phyloP scores from a whole-genome alignment of 2,113 vertebrate species.

The Neodontobutis hainanensis region DNA sequence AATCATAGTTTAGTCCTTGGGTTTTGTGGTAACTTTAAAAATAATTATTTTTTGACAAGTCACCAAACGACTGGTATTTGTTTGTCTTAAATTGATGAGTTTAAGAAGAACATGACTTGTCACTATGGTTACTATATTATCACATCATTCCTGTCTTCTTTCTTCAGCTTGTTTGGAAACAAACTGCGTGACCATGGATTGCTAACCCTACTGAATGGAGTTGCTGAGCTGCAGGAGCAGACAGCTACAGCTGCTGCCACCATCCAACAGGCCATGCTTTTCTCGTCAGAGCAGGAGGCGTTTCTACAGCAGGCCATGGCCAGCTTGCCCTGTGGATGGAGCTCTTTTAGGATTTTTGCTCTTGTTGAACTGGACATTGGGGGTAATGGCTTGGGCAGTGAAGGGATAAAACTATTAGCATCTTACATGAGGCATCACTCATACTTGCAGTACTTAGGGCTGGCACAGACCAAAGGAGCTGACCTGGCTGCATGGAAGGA shows the following conservation, averaged over 20 bases:
- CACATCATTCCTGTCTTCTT: neutral
- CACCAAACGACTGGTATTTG: too few species aligned
- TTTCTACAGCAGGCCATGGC: slow-evolving; percentile 25
- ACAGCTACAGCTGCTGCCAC: slow-evolving; percentile 32
- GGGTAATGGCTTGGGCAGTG: slow-evolving; percentile 74
- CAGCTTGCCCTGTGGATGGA: slow-evolving; percentile 33
- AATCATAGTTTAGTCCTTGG: too few species aligned
- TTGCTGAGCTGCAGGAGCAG: slow-evolving; percentile 75
- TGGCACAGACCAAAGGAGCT: slow-evolving; percentile 71
- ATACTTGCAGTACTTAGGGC: slow-evolving; percentile 75
- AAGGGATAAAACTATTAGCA: slow-evolving; percentile 74
- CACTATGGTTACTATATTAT: slow-evolving; percentile 12
- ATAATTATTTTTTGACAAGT: too few species aligned
- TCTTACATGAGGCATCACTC: slow-evolving; percentile 77
- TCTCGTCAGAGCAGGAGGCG: slow-evolving; percentile 27
- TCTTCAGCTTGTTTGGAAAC: slow-evolving; percentile 82
- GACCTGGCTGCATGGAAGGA: slow-evolving; percentile 75
- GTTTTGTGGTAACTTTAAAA: too few species aligned
- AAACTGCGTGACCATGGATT: slow-evolving; percentile 77
- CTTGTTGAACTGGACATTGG: slow-evolving; percentile 81
- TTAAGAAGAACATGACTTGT: neutral
- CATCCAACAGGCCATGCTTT: slow-evolving; percentile 40
- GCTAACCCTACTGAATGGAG: slow-evolving; percentile 71
- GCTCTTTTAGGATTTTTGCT: slow-evolving; percentile 51
- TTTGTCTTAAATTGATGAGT: too few species aligned